Percentiles rank a stretch among this genome's conserved stretches.
These are phyloP conservation scores for Mythimna vitellina DNA, from an alignment of 2,888 invertebrate species.

Conservation along the genomic window DNA sequence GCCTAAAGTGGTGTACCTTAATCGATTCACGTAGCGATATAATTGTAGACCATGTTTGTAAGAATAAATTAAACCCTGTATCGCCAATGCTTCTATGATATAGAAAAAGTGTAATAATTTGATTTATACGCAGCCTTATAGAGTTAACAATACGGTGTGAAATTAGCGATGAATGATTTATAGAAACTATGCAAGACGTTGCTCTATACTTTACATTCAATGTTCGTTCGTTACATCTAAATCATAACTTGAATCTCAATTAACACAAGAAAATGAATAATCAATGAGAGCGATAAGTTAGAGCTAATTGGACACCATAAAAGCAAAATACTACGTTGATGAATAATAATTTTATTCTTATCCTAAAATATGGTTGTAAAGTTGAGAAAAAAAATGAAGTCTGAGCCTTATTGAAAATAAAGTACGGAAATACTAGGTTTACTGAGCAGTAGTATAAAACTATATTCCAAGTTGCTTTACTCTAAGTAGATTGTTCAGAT, in stretches of 20 bases:
- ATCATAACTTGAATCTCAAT: conserved; percentile 31
- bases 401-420: not conserved
- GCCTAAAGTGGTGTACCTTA: conserved; percentile 55
- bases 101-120: conserved; percentile 58
- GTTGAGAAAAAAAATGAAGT: not conserved
- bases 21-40: conserved; percentile 64
- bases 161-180: conserved; percentile 62
- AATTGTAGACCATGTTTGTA: conserved; percentile 58
- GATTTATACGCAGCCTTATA: conserved; percentile 55
- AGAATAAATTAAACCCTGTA: conserved; percentile 62
- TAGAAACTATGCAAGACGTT: conserved; percentile 34
- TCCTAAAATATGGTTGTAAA: not conserved
- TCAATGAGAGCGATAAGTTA: conserved; percentile 31
- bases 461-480: not conserved
- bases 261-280: conserved; percentile 32
- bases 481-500: conserved; percentile 15
- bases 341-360: not conserved
- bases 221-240: conserved; percentile 40
- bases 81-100: conserved; percentile 38
- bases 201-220: conserved; percentile 32
- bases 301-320: conserved; percentile 19
- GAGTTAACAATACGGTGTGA: conserved; percentile 55
- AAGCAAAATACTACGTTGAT: conserved; percentile 6
- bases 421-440: not conserved
- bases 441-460: not conserved